phyloP scores from a whole-genome alignment of 1,140 invertebrate genomes.

The Camponotus pennsylvanicus region DNA sequence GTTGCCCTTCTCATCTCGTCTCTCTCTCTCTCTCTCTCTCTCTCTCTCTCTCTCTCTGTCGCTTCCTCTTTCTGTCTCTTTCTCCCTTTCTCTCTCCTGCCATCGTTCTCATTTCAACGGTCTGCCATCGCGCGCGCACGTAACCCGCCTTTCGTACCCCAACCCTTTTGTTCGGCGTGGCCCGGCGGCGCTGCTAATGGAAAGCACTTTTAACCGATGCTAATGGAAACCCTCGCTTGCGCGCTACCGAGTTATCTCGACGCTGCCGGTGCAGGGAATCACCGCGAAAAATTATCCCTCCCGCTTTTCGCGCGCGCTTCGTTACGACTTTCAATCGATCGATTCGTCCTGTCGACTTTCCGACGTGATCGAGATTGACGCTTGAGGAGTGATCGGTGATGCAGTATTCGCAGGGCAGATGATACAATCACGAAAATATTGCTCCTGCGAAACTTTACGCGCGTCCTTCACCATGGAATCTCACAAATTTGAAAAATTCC shows the following conservation, averaged over 20 bases:
- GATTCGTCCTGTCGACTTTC: neutral
- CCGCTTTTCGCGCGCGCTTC: constrained; percentile 37
- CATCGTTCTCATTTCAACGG: constrained; percentile 47
- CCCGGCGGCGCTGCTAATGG: constrained; percentile 78
- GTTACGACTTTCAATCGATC: constrained; percentile 51
- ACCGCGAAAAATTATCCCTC: constrained; percentile 68
- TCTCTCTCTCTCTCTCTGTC: neutral
- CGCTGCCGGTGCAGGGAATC: constrained; percentile 37
- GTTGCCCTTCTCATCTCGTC: neutral
- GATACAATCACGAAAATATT: neutral
- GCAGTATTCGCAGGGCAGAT: neutral
- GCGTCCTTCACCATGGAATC: neutral
- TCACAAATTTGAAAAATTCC: constrained; percentile 16
- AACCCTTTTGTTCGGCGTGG: constrained; percentile 79
- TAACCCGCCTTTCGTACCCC: constrained; percentile 70
- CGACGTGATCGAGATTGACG: constrained; percentile 47
- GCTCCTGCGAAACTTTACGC: neutral
- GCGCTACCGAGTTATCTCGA: constrained; percentile 71
- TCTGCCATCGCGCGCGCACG: constrained; percentile 21
- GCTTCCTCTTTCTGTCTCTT: constrained; percentile 61
- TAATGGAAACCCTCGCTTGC: constrained; percentile 78
- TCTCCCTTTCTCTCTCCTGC: constrained; percentile 70
- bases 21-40: neutral
- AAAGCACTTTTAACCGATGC: constrained; percentile 84
- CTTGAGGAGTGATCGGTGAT: neutral